phyloP scores from a whole-genome alignment of 2,888 invertebrate species.

The Cyclophora albipunctata region DNA sequence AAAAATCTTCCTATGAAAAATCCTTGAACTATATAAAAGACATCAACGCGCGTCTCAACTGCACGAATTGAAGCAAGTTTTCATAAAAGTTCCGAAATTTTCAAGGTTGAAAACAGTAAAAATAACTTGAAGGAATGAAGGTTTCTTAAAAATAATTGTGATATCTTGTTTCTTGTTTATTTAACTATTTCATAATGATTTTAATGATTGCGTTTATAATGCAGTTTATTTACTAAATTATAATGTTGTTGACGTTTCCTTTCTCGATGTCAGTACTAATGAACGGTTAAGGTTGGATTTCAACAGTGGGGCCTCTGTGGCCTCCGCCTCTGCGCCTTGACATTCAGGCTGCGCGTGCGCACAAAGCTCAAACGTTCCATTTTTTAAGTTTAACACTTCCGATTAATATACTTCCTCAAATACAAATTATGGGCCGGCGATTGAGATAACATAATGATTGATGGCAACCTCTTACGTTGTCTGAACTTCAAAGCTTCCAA shows the following conservation, averaged over 20 bases:
- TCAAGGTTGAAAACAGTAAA: too few relatives aligned
- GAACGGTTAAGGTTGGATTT: conserved; percentile 19
- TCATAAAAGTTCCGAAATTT: too few relatives aligned
- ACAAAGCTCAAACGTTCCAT: conserved; percentile 55
- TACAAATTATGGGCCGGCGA: conserved; percentile 8
- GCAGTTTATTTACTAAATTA: too few relatives aligned
- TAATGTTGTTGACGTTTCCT: too few relatives aligned
- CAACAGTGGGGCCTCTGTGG: conserved; percentile 30
- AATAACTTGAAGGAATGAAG: too few relatives aligned
- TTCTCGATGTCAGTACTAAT: conserved; percentile 1
- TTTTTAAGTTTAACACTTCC: conserved; percentile 62
- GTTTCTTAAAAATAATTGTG: too few relatives aligned
- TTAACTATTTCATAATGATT: too few relatives aligned
- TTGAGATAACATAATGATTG: conserved; percentile 8
- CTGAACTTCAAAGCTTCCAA: too few relatives aligned
- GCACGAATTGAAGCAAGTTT: too few relatives aligned
- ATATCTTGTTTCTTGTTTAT: too few relatives aligned
- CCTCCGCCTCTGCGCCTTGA: conserved; percentile 55
- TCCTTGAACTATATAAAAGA: conserved; percentile 14
- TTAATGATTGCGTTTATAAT: too few relatives aligned
- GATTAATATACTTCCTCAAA: conserved; percentile 59
- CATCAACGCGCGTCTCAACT: conserved; percentile 19
- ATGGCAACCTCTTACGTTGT: not conserved
- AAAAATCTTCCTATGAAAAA: not conserved
- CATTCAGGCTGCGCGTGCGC: conserved; percentile 61